A percentile compares a stretch with the other conserved stretches of the same genome.
These are phyloP conservation scores for Neoaliturus tenellus DNA, from an alignment of 2,888 invertebrate genomes.

Conservation along the genomic window DNA sequence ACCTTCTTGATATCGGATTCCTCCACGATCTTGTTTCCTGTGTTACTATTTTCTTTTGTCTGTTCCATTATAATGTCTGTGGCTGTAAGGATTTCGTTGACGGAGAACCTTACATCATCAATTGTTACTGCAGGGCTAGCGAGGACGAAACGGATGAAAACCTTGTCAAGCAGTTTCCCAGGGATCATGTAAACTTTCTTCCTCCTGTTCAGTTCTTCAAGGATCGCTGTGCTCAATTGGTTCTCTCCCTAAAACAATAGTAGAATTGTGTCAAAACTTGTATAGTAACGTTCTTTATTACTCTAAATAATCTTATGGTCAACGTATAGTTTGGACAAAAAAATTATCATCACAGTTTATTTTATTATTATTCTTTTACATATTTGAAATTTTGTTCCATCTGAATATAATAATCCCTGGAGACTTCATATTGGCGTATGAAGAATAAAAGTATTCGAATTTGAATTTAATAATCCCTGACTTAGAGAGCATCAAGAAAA, in stretches of 20 bases:
- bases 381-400: too few relatives aligned
- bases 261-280: too few relatives aligned
- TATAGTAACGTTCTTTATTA: too few relatives aligned
- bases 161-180: conserved; percentile 76
- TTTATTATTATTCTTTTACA: too few relatives aligned
- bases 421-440: too few relatives aligned
- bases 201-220: conserved; percentile 83
- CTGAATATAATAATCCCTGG: too few relatives aligned
- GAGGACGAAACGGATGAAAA: conserved; percentile 83
- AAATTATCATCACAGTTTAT: too few relatives aligned
- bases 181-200: conserved; percentile 87
- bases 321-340: too few relatives aligned
- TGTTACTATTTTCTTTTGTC: not conserved
- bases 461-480: too few relatives aligned
- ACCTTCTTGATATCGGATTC: not conserved
- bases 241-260: conserved; percentile 79
- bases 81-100: conserved; percentile 81
- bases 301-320: too few relatives aligned
- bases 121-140: conserved; percentile 84
- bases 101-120: conserved; percentile 85
- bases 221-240: conserved; percentile 80
- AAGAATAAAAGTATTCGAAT: too few relatives aligned
- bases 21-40: not conserved
- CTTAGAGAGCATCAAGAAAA: too few relatives aligned
- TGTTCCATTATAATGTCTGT: conserved; percentile 70